A percentile compares a stretch with the other conserved stretches of the same genome.
phyloP scores from a whole-genome alignment of 2,888 invertebrate genomes.

The Onthophagus sagittarius region DNA sequence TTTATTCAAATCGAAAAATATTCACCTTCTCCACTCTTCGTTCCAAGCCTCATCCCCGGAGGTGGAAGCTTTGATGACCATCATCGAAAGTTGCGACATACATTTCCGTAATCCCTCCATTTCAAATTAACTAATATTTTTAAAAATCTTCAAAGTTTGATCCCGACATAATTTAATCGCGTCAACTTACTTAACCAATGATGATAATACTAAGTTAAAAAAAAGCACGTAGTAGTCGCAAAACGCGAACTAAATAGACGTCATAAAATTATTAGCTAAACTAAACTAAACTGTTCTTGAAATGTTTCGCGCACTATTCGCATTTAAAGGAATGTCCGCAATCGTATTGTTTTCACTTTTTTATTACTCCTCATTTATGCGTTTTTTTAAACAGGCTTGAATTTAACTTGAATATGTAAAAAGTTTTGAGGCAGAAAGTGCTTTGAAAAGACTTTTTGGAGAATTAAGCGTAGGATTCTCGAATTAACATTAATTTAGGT shows the following conservation, averaged over 20 bases:
- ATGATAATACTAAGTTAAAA: not conserved
- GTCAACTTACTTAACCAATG: not conserved
- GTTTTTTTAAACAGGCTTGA: too few relatives aligned
- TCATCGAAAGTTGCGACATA: slow-evolving; percentile 30
- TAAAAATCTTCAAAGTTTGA: not conserved
- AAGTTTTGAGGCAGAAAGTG: too few relatives aligned
- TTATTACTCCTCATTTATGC: not conserved
- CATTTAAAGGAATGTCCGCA: not conserved
- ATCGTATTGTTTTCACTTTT: not conserved
- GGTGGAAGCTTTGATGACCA: slow-evolving; percentile 28
- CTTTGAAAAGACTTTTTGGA: too few relatives aligned
- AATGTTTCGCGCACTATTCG: not conserved
- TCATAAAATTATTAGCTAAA: not conserved
- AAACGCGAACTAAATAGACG: not conserved
- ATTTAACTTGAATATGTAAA: too few relatives aligned
- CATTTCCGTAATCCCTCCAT: slow-evolving; percentile 26
- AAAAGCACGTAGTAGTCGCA: not conserved
- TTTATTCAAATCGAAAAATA: slow-evolving; percentile 10
- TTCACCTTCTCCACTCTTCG: slow-evolving; percentile 33
- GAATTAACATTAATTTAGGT: not conserved
- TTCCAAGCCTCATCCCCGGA: slow-evolving; percentile 32
- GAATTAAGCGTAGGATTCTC: not conserved
- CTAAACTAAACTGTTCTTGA: not conserved
- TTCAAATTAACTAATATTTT: too few relatives aligned
- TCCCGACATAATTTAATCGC: not conserved